Base-by-base conservation (phyloP, 2,797 vertebrate species). In the Babyrousa celebensis region DNA sequence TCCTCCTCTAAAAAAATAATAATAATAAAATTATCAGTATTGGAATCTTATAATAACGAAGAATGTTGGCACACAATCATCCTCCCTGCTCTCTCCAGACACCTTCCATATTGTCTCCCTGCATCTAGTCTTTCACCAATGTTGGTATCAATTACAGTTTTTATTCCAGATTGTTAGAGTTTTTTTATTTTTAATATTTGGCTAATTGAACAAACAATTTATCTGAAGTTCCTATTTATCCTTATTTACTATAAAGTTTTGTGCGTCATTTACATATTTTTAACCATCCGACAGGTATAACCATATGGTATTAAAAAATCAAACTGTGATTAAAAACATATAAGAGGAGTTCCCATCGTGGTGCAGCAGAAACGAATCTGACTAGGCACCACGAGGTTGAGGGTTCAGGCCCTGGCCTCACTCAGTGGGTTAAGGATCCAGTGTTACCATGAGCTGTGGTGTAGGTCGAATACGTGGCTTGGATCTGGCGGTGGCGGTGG, bases 161-260 rank as follows among this genome's bases (percentile, higher is more conserved):
- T 94, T 75, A 89, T 62, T 78, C 54, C 17, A 43, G 52, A 60
- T 92, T 89, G 40, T 78, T 63, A 40, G 90, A 82, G 54, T 88
- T 84, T 91, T 75, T 75, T 65, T 56, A n/a, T 63, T 71, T 63
- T 91, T 71, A 65, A 56, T 86, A 67, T 65, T 74, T 86, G 29
- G n/a, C 36, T 89, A 32, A 43, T 25, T 85, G 48, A 94, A 71
- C 32, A 95, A 90, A 89, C 54, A 68, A 60, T 20, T 92, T 77
- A 1, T 62, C 79, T 58, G 32, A 90, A 85, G 74, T 79, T 85
- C 12, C 52, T 75, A 16, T 85, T 63, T 90, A 32, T 54, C 20
- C 43, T 79, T 87, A 74, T 7, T 77, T 72, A 27, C 8, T 56
- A 63, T 91, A 40, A 56, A 21, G 12, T 72, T 54, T 84, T 91